phyloP scores from a whole-genome alignment of 2,797 vertebrate genomes.

The Astyanax mexicanus region DNA sequence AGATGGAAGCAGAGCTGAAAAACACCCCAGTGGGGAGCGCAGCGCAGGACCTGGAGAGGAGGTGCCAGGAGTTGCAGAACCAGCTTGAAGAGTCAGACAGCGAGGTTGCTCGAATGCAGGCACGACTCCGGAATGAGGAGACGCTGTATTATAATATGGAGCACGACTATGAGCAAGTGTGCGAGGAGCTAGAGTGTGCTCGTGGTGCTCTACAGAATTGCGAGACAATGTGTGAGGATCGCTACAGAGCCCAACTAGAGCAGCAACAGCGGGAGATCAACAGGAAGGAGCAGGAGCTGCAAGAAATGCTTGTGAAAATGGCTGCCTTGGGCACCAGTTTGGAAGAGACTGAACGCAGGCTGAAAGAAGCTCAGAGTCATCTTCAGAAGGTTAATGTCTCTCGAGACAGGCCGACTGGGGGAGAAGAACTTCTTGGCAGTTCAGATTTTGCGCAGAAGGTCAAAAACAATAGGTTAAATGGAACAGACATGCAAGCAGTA shows the following conservation, averaged over 20 bases:
- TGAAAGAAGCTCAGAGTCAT: slow-evolving; percentile 76
- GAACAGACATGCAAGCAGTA: slow-evolving; percentile 67
- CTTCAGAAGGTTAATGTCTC: neutral
- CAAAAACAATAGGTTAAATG: slow-evolving; percentile 72
- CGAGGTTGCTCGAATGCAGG: slow-evolving; percentile 79
- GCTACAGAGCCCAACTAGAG: slow-evolving; percentile 47
- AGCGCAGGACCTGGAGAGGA: slow-evolving; percentile 77
- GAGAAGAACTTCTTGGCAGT: slow-evolving; percentile 73
- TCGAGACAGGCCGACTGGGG: slow-evolving; percentile 1
- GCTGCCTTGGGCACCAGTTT: slow-evolving; percentile 84
- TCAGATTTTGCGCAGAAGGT: neutral
- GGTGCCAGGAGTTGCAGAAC: slow-evolving; percentile 86
- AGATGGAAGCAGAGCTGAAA: slow-evolving; percentile 83
- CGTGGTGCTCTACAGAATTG: slow-evolving; percentile 79
- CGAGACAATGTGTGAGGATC: slow-evolving; percentile 67
- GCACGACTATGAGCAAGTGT: slow-evolving; percentile 79
- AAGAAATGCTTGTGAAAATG: slow-evolving; percentile 87
- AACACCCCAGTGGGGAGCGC: slow-evolving; percentile 78
- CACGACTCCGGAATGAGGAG: slow-evolving; percentile 83
- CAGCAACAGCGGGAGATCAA: slow-evolving; percentile 79
- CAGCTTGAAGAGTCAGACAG: slow-evolving; percentile 81
- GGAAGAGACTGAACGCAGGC: slow-evolving; percentile 85
- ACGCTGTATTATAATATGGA: slow-evolving; percentile 86
- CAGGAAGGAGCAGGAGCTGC: slow-evolving; percentile 87
- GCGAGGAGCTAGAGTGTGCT: slow-evolving; percentile 80